Base-by-base conservation (phyloP, 1,140 invertebrate species). In the Lucilia sericata region DNA sequence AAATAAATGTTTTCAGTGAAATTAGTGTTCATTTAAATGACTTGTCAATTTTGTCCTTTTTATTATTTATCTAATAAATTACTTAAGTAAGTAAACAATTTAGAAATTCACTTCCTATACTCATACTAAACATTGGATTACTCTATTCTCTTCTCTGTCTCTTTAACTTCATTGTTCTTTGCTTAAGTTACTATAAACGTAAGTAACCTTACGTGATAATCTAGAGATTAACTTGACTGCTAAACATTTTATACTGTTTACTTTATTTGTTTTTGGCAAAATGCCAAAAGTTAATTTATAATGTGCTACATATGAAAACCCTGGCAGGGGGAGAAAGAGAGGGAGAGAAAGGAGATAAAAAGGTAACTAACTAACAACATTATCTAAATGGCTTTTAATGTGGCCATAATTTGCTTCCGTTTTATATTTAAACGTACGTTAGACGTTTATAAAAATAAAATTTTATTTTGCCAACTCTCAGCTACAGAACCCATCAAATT, bases 211-310 rank as follows among this genome's bases (percentile, higher is more conserved):
- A 14, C 74, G 13, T 55, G 51, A 55, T 55, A 55, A 55, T 55
- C 51, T 55, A 55, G 5, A 55, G 51, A 55, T 55, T 55, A 17
- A 55, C 51, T 55, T 4, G 7, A 42, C 7, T 42, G 42, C 42
- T 42, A 30, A 30, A 42, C 42, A 8, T 7, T 42, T 7, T 42
- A 10, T 7, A 7, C 10, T 42, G 42, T 42, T 7, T 42, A 10
- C 10, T 42, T 42, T 10, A 8, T 42, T 42, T 42, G 10, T 42
- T 42, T 42, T 76, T 76, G 74, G 74, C 74, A 76, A 76, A 76
- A n/a, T 34, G 74, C 74, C 74, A 76, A 76, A 49, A 76, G 34
- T 76, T 76, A 76, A 76, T 76, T 76, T 76, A 36, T 42, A 34
- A 42, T 36, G 74, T 76, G 42, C 5, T 42, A 14, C 21, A 14